Percentiles rank a stretch among this genome's conserved stretches.
These are phyloP conservation scores for Elymnias hypermnestra DNA, from an alignment of 1,140 invertebrate genomes.

Conservation along the genomic window DNA sequence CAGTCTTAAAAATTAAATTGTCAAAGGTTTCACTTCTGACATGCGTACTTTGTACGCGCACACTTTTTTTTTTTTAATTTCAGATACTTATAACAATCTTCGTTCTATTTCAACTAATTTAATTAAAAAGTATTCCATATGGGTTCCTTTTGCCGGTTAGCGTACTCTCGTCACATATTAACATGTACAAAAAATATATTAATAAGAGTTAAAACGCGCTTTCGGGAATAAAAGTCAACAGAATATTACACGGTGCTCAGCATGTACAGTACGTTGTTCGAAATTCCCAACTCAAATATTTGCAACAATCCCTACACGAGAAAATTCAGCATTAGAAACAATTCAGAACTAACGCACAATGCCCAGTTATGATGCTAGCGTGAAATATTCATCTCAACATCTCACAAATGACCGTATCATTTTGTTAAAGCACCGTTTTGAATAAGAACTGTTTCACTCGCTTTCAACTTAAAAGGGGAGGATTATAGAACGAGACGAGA, in stretches of 20 bases:
- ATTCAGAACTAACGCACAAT: background rate
- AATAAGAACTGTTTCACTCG: background rate
- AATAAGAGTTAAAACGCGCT: too few species aligned
- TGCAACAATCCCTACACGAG: background rate
- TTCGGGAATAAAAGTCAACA: background rate
- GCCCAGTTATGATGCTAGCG: background rate
- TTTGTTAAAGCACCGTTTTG: background rate
- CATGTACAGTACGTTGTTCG: background rate
- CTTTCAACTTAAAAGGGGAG: background rate
- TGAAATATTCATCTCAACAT: background rate
- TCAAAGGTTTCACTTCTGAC: too few species aligned
- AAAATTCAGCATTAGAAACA: background rate
- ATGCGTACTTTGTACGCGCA: too few species aligned
- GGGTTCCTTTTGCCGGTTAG: too few species aligned
- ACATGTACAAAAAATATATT: too few species aligned
- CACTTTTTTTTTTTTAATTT: too few species aligned
- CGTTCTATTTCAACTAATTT: too few species aligned
- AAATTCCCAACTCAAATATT: background rate
- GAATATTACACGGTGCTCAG: background rate
- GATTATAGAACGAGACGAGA: background rate
- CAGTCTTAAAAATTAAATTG: too few species aligned
- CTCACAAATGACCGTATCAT: background rate
- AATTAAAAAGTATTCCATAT: too few species aligned
- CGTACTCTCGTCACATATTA: too few species aligned
- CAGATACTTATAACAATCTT: too few species aligned